phyloP scores from a whole-genome alignment of 2,888 invertebrate species.

The Sceliomorpha sp. region DNA sequence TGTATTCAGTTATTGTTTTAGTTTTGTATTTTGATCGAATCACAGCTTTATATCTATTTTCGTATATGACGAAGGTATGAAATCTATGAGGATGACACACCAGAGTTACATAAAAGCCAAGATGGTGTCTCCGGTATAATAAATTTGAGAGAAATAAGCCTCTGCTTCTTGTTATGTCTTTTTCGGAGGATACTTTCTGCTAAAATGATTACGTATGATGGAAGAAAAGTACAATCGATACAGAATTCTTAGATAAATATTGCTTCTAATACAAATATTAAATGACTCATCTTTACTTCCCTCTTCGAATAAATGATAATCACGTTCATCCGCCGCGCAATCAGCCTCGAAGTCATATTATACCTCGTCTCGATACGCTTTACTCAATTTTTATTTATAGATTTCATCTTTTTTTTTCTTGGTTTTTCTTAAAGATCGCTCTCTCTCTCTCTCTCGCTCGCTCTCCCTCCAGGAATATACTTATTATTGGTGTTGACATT shows the following conservation, averaged over 20 bases:
- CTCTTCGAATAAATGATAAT: constrained; percentile 31
- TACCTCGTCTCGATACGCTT: constrained; percentile 14
- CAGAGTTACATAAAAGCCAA: constrained; percentile 52
- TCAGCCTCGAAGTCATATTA: constrained; percentile 27
- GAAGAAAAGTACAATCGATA: constrained; percentile 17
- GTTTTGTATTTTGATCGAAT: constrained; percentile 1
- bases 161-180: constrained; percentile 37
- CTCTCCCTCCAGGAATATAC: constrained; percentile 26
- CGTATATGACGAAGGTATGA: constrained; percentile 37
- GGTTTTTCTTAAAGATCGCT: constrained; percentile 25
- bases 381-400: constrained; percentile 9
- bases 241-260: constrained; percentile 15
- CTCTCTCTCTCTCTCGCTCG: constrained; percentile 11
- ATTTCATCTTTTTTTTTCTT: constrained; percentile 9
- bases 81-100: constrained; percentile 43
- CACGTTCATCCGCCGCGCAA: constrained; percentile 29
- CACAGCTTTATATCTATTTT: constrained; percentile 24
- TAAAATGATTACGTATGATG: constrained; percentile 42
- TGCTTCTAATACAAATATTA: constrained; percentile 41
- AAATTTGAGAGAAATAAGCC: constrained; percentile 51
- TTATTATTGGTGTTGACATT: constrained; percentile 72
- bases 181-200: constrained; percentile 35
- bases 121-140: constrained; percentile 52
- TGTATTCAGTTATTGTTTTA: constrained; percentile 11
- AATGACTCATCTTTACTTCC: constrained; percentile 17